Evolutionary conservation across 2,888 invertebrate species (phyloP), one percentile per base, ranked within the genome.

Genomic region (Chaetogeoica ovagalla): DNA sequence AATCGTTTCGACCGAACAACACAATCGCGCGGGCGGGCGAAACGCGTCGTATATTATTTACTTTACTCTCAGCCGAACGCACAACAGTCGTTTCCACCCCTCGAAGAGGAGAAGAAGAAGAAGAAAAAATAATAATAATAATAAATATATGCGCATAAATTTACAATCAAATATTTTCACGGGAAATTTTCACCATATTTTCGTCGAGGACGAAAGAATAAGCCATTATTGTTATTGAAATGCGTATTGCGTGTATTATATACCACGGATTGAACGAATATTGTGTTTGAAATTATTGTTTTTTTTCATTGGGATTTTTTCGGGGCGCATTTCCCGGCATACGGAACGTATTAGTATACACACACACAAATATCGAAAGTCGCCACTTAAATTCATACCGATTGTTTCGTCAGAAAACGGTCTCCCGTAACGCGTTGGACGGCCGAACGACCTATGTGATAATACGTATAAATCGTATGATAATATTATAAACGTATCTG

Each of bases 81-180:
- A 43, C 59, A 75, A 68, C 43, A 59, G 19, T 23, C 39, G 57
- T 66, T 57, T 37, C 43, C 39, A 13, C 30, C 30, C 30, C 30
- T 30, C 30, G 2, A 55, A 37, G 21, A 48, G 9, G 65, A 7
- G 57, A 70, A 37, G 1, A 23, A 60, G 9, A 21, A 11, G 9
- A 55, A 55, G 21, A 21, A 59, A 21, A 59, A 37, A 66, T 59
- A 66, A 66, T 48, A 19, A 21, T 59, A 59, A 15, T 6, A 6
- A 59, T 21, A 59, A 37, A 66, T 59, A 66, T 57, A 59, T 43
- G 43, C 23, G 23, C 62, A 52, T 73, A 63, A 48, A 72, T 72
- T 72, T 63, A 63, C 73, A 73, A 73, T 63, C 73, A 52, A 43
- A 52, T 52, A 43, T 60, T 43, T 62, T 9, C 43, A 52, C 15